phyloP scores from a whole-genome alignment of 2,888 invertebrate genomes.

The Leistus spinibarbis region DNA sequence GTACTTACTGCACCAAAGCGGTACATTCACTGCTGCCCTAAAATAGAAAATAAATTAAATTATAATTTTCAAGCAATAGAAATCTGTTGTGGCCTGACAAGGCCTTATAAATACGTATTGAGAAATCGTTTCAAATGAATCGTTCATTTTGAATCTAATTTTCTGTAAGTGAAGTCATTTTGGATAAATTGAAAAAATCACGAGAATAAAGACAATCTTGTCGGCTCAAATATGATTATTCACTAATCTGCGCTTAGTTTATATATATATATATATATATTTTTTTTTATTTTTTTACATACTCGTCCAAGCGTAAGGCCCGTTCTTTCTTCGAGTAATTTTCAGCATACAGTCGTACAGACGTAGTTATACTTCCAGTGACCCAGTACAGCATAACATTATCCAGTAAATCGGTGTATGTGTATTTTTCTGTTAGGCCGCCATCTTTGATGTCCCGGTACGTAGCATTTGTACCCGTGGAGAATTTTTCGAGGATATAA shows the following conservation, averaged over 20 bases:
- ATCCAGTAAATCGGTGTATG: slow-evolving; percentile 72
- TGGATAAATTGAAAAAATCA: background rate
- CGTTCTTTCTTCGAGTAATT: slow-evolving; percentile 51
- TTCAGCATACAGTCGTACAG: slow-evolving; percentile 75
- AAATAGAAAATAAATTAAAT: background rate
- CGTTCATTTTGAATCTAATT: no score
- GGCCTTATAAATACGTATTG: no score
- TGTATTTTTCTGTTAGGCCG: slow-evolving; percentile 65
- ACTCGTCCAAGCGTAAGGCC: background rate
- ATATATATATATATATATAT: background rate
- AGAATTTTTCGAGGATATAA: slow-evolving; percentile 86
- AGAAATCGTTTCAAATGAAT: no score
- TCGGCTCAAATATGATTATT: background rate
- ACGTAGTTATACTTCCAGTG: slow-evolving; percentile 70
- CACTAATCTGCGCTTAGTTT: background rate
- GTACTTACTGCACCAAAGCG: slow-evolving; percentile 76
- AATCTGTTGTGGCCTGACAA: no score
- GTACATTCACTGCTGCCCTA: slow-evolving; percentile 61
- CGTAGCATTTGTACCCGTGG: slow-evolving; percentile 67
- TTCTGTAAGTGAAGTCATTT: no score
- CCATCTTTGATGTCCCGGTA: slow-evolving; percentile 63
- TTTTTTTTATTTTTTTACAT: slow-evolving; percentile 1
- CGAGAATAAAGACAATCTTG: background rate
- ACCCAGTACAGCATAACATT: slow-evolving; percentile 82
- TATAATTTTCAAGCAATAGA: background rate